These are phyloP conservation scores for Euphydryas editha DNA, from an alignment of 2,888 invertebrate genomes.

Conservation along the genomic window DNA sequence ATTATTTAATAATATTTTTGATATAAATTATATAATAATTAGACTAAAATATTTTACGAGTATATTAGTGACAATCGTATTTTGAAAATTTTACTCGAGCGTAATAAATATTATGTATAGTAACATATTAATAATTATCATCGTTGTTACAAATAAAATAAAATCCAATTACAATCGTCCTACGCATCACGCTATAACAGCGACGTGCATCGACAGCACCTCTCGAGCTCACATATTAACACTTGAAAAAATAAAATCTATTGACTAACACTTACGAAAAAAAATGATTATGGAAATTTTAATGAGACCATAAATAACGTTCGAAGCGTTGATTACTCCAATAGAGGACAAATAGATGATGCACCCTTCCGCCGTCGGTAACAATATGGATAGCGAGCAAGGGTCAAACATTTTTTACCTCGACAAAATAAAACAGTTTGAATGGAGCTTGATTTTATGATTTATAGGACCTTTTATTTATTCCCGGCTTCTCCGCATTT, in stretches of 20 bases:
- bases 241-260: constrained; percentile 42
- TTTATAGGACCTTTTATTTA: constrained; percentile 80
- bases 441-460: constrained; percentile 82
- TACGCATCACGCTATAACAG: constrained; percentile 49
- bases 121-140: constrained; percentile 14
- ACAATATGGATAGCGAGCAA: constrained; percentile 63
- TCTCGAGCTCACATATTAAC: constrained; percentile 34
- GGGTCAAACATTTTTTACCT: constrained; percentile 73
- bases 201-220: constrained; percentile 30
- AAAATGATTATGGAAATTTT: constrained; percentile 74
- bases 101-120: constrained; percentile 15
- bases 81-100: constrained; percentile 9
- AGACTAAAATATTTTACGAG: too few species aligned
- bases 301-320: constrained; percentile 78
- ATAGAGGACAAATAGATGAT: constrained; percentile 78
- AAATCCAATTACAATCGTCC: constrained; percentile 70
- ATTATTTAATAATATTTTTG: too few species aligned
- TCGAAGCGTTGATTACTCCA: constrained; percentile 69
- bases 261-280: constrained; percentile 55
- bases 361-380: constrained; percentile 64
- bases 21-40: too few species aligned
- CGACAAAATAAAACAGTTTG: constrained; percentile 74
- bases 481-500: constrained; percentile 74
- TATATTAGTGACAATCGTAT: too few species aligned
- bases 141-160: constrained; percentile 50